A percentile compares a stretch with the other conserved stretches of the same genome.
Evolutionary conservation across 1,140 invertebrate genomes (phyloP).

Genomic region (Cotesia vestalis): DNA sequence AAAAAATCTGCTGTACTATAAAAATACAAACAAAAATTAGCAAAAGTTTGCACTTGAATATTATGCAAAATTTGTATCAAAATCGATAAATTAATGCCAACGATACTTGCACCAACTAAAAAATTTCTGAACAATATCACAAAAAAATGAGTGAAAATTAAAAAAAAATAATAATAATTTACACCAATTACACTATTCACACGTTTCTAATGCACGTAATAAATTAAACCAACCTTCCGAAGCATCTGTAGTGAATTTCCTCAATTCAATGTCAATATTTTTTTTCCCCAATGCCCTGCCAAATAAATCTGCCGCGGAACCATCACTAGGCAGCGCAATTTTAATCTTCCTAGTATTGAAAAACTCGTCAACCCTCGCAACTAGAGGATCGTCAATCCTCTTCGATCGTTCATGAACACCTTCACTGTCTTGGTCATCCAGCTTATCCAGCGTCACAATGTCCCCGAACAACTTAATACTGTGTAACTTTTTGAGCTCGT

Average conservation of each 20-base stretch:
- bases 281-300: slow-evolving; percentile 58
- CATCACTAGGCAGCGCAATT: slow-evolving; percentile 54
- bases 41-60: too few species aligned
- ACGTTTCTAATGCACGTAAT: too few species aligned
- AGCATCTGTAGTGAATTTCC: slow-evolving; percentile 50
- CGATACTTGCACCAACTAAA: too few species aligned
- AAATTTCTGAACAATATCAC: too few species aligned
- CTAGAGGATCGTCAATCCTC: slow-evolving; percentile 49
- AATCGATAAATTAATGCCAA: too few species aligned
- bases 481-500: slow-evolving; percentile 50
- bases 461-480: slow-evolving; percentile 54
- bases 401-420: slow-evolving; percentile 29
- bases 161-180: too few species aligned
- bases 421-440: slow-evolving; percentile 34
- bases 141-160: too few species aligned
- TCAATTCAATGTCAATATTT: slow-evolving; percentile 54
- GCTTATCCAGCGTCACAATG: slow-evolving; percentile 56
- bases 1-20: too few species aligned
- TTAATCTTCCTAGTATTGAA: slow-evolving; percentile 52
- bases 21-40: too few species aligned
- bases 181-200: too few species aligned
- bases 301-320: slow-evolving; percentile 56
- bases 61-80: too few species aligned
- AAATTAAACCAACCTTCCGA: slow-evolving; percentile 57
- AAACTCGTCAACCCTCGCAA: slow-evolving; percentile 57